These are phyloP conservation scores for Drosophila falleni DNA, from an alignment of 2,888 invertebrate species.

Conservation along the genomic window DNA sequence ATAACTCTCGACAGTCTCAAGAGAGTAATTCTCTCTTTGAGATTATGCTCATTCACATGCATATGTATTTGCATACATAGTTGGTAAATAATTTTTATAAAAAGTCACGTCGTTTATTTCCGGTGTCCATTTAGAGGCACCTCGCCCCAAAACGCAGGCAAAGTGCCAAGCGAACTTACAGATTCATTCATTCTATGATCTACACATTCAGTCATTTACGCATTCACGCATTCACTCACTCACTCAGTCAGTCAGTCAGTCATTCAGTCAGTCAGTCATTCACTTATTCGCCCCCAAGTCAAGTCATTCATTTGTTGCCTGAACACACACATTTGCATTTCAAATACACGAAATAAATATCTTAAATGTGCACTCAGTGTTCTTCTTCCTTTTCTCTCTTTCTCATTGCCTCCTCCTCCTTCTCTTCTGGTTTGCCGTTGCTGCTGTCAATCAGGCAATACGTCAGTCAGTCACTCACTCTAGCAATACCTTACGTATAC, in stretches of 20 bases:
- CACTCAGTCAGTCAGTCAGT: constrained; percentile 50
- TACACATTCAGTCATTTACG: constrained; percentile 50
- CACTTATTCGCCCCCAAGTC: constrained; percentile 59
- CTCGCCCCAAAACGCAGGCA: constrained; percentile 54
- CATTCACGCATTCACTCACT: constrained; percentile 27
- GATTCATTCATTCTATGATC: constrained; percentile 65
- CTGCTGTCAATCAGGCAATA: constrained; percentile 80
- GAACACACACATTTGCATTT: constrained; percentile 72
- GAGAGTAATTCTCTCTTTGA: neutral
- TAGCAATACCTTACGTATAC: constrained; percentile 66
- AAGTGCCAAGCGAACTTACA: constrained; percentile 78
- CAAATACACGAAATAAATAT: constrained; percentile 77
- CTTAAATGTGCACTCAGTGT: constrained; percentile 61
- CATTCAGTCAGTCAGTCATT: constrained; percentile 34
- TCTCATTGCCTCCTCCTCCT: constrained; percentile 9
- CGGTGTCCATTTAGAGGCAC: constrained; percentile 70
- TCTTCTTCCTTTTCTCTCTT: neutral
- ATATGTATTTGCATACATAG: constrained; percentile 35
- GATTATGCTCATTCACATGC: neutral
- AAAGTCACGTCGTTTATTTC: constrained; percentile 85
- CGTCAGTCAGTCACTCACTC: constrained; percentile 76
- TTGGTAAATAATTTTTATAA: constrained; percentile 70
- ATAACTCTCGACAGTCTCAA: neutral
- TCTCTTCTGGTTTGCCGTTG: constrained; percentile 33
- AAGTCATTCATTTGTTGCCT: constrained; percentile 51